Evolutionary conservation across 2,113 vertebrate genomes (phyloP).

Genomic region (Apeltes quadracus): DNA sequence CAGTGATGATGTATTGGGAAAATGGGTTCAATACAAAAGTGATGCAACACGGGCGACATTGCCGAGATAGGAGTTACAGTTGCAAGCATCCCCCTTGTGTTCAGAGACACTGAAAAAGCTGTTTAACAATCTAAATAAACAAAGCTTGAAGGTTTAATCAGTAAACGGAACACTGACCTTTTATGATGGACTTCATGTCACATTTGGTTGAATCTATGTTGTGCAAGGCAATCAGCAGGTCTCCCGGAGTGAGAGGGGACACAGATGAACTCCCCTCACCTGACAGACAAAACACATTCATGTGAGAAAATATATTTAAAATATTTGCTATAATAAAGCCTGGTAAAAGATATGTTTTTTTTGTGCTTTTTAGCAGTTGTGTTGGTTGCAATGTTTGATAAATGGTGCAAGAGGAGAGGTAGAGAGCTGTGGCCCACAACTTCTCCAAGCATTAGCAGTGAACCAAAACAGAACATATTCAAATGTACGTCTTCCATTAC

Average conservation of each 20-base stretch:
- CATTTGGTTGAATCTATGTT: conserved; percentile 93
- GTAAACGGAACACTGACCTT: conserved; percentile 80
- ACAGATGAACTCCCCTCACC: conserved; percentile 89
- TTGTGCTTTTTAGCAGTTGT: not conserved
- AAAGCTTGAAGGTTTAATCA: not conserved
- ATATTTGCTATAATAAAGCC: not conserved
- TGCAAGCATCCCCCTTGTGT: not conserved
- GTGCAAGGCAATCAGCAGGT: conserved; percentile 92
- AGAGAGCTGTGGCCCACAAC: not conserved
- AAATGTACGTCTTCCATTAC: not conserved
- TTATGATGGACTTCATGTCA: conserved; percentile 98
- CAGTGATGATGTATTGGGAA: not conserved
- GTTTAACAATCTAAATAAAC: not conserved
- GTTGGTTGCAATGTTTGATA: too few species aligned
- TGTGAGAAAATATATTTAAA: not conserved
- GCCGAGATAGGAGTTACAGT: not conserved
- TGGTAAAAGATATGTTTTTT: not conserved
- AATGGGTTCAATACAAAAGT: not conserved
- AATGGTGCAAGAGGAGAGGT: too few species aligned
- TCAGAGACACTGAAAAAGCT: not conserved
- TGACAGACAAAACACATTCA: conserved; percentile 53
- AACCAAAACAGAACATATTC: not conserved
- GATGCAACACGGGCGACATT: not conserved
- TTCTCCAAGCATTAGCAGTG: not conserved
- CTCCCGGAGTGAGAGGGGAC: conserved; percentile 91